A percentile compares a stretch with the other conserved stretches of the same genome.
phyloP scores from a whole-genome alignment of 2,888 invertebrate species.

The Patella ulyssiponensis region DNA sequence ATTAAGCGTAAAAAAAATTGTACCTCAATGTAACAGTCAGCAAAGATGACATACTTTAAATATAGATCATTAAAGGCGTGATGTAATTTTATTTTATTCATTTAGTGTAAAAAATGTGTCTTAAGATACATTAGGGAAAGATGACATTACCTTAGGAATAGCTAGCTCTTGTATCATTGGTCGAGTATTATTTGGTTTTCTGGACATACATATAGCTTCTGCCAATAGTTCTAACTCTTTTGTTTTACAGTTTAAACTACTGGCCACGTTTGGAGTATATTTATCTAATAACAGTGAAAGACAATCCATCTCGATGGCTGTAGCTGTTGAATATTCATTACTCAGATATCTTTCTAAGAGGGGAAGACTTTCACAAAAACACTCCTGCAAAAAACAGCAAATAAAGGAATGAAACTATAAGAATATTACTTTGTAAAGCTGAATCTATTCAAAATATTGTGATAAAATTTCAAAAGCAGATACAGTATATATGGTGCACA shows the following conservation, averaged over 20 bases:
- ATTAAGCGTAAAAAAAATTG: too few relatives aligned
- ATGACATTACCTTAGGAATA: conserved; percentile 27
- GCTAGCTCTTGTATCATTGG: conserved; percentile 28
- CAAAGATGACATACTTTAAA: too few relatives aligned
- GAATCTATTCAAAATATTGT: too few relatives aligned
- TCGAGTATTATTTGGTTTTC: not conserved
- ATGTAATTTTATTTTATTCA: too few relatives aligned
- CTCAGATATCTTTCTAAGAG: conserved; percentile 24
- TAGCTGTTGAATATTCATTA: not conserved
- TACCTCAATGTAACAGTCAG: too few relatives aligned
- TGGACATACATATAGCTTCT: conserved; percentile 22
- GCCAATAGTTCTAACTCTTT: conserved; percentile 29
- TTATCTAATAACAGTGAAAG: conserved; percentile 45
- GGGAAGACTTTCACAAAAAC: conserved; percentile 6
- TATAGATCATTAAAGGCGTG: too few relatives aligned
- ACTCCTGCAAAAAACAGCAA: not conserved
- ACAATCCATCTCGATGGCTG: conserved; percentile 30
- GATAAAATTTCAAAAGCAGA: too few relatives aligned
- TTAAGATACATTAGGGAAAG: not conserved
- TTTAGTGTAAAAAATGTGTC: too few relatives aligned
- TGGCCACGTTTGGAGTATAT: conserved; percentile 44
- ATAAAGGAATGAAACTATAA: too few relatives aligned
- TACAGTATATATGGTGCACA: too few relatives aligned
- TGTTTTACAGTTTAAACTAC: conserved; percentile 24
- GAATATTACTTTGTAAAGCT: too few relatives aligned